A percentile compares a stretch with the other conserved stretches of the same genome.
Evolutionary conservation across 2,113 vertebrate genomes (phyloP).

Genomic region (Cololabis saira): DNA sequence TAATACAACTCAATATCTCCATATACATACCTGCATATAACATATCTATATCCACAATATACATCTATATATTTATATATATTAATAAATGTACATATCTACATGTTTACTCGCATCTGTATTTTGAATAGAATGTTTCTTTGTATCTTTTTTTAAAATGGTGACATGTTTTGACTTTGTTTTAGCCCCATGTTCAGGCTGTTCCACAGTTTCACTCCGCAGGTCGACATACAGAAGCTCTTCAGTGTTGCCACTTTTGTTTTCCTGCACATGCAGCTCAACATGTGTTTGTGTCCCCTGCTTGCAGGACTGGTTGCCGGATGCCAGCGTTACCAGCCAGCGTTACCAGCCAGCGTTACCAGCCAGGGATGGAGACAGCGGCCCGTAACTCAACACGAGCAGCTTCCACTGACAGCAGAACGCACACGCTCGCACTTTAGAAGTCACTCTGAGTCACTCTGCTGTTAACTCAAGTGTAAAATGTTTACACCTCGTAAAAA

Average conservation of each 20-base stretch:
- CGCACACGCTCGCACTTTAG: not conserved
- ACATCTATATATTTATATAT: too few species aligned
- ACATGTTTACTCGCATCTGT: too few species aligned
- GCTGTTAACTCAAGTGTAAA: constrained; percentile 26
- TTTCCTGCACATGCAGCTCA: constrained; percentile 19
- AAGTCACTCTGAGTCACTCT: constrained; percentile 3
- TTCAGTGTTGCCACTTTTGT: not conserved
- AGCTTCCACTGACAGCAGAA: constrained; percentile 1
- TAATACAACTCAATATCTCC: too few species aligned
- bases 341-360: constrained; percentile 8
- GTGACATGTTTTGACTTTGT: too few species aligned
- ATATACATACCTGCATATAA: too few species aligned
- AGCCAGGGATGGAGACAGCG: not conserved
- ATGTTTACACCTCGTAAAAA: constrained; percentile 50
- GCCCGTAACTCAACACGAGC: not conserved
- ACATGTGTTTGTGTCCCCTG: constrained; percentile 5
- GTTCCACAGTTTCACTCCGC: too few species aligned
- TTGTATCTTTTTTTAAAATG: too few species aligned
- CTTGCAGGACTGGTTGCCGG: constrained; percentile 8
- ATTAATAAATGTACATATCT: too few species aligned
- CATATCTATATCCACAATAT: too few species aligned
- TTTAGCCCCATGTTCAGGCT: too few species aligned
- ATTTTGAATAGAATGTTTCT: too few species aligned
- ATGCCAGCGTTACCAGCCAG: not conserved
- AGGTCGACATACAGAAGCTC: too few species aligned